These are phyloP conservation scores for Xanthorhoe spadicearia DNA, from an alignment of 2,888 invertebrate genomes.

Conservation along the genomic window DNA sequence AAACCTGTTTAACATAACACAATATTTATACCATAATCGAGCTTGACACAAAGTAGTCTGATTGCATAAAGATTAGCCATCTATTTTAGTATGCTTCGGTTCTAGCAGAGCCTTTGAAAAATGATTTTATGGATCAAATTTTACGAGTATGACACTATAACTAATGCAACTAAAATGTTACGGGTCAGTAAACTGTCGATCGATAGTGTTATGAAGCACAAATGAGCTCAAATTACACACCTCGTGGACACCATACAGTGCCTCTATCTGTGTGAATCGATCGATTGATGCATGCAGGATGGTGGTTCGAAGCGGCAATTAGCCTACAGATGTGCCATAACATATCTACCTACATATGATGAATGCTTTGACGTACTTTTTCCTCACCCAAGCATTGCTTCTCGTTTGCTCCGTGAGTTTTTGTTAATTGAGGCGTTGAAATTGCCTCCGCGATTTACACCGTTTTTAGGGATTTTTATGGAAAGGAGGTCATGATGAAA, in stretches of 20 bases:
- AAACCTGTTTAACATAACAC: background rate
- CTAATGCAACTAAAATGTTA: slow-evolving; percentile 13
- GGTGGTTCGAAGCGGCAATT: slow-evolving; percentile 9
- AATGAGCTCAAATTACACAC: slow-evolving; percentile 24
- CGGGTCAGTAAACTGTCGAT: slow-evolving; percentile 9
- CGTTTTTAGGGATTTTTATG: background rate
- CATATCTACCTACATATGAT: background rate
- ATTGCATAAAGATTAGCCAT: slow-evolving; percentile 7
- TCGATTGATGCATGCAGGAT: slow-evolving; percentile 20
- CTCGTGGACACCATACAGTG: slow-evolving; percentile 8
- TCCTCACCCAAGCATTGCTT: background rate
- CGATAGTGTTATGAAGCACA: slow-evolving; percentile 16
- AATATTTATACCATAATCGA: background rate
- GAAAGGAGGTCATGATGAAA: background rate
- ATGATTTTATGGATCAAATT: slow-evolving; percentile 1
- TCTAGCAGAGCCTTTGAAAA: background rate
- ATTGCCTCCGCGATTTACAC: background rate
- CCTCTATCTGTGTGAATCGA: slow-evolving; percentile 13
- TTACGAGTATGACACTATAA: slow-evolving; percentile 4
- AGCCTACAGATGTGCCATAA: slow-evolving; percentile 7
- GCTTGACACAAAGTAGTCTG: slow-evolving; percentile 4
- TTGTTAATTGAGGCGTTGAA: background rate
- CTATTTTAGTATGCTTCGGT: background rate
- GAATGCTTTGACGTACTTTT: slow-evolving; percentile 1
- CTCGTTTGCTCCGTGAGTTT: background rate